phyloP scores from a whole-genome alignment of 2,797 vertebrate genomes.

The Borostomias antarcticus region DNA sequence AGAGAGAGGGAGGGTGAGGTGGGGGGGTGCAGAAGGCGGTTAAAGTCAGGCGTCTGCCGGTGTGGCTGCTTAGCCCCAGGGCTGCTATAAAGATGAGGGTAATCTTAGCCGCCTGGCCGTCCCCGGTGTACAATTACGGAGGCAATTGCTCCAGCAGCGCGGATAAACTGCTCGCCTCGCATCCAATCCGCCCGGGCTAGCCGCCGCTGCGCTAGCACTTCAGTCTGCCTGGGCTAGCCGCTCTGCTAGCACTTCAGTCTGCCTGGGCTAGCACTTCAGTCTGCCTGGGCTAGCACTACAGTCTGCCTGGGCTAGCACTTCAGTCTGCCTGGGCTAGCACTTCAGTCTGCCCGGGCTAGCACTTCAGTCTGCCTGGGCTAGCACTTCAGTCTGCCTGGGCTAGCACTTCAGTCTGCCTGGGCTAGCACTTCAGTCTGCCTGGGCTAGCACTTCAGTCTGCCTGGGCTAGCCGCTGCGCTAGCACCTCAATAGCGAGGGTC shows the following conservation, averaged over 20 bases:
- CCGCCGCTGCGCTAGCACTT: not conserved
- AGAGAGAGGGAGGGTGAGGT: constrained; percentile 24
- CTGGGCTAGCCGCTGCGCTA: not conserved
- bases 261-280: not conserved
- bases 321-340: not conserved
- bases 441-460: not conserved
- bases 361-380: too few species aligned
- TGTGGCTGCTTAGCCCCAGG: constrained; percentile 17
- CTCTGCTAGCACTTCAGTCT: constrained; percentile 14
- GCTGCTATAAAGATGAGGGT: constrained; percentile 45
- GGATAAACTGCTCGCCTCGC: constrained; percentile 38
- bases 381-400: too few species aligned
- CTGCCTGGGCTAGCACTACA: not conserved
- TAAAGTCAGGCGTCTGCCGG: constrained; percentile 34
- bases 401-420: constrained; percentile 4
- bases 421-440: too few species aligned
- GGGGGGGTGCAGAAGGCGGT: constrained; percentile 37
- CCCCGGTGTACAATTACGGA: constrained; percentile 58
- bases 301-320: not conserved
- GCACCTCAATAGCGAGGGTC: constrained; percentile 1
- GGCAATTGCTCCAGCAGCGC: constrained; percentile 54
- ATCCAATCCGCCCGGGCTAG: constrained; percentile 3
- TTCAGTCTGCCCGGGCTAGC: constrained; percentile 1
- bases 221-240: too few species aligned
- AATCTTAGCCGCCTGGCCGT: constrained; percentile 42